Evolutionary conservation across 2,113 vertebrate species (phyloP).

Genomic region (Catagonus wagneri): DNA sequence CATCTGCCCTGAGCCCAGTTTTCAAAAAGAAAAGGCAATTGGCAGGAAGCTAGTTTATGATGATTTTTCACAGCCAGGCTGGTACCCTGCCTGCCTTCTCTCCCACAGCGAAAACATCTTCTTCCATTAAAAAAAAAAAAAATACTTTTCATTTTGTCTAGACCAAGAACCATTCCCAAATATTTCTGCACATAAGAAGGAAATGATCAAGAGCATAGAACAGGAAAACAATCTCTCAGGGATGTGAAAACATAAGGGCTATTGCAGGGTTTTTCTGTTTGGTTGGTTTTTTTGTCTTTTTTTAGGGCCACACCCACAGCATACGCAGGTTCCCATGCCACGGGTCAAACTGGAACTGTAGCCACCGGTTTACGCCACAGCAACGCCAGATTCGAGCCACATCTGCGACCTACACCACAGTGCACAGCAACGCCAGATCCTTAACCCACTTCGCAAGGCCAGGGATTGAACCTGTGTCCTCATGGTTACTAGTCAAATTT

Average conservation of each 20-base stretch:
- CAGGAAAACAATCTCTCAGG: conserved; percentile 58
- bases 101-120: not conserved
- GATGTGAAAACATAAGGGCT: conserved; percentile 46
- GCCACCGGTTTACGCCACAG: too few species aligned
- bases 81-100: not conserved
- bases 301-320: too few species aligned
- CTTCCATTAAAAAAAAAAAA: not conserved
- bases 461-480: too few species aligned
- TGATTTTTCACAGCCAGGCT: conserved; percentile 34
- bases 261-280: not conserved
- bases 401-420: too few species aligned
- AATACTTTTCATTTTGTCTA: conserved; percentile 48
- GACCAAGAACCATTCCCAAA: conserved; percentile 57
- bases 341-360: too few species aligned
- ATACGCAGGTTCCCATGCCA: too few species aligned
- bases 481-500: too few species aligned
- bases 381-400: too few species aligned
- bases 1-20: conserved; percentile 43
- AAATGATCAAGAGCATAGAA: conserved; percentile 56
- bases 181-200: conserved; percentile 48
- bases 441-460: too few species aligned
- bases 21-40: conserved; percentile 27
- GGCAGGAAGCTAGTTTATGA: conserved; percentile 1
- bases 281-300: too few species aligned
- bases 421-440: too few species aligned